Percentiles rank a stretch among this genome's conserved stretches.
These are phyloP conservation scores for Trypoxylus dichotomus DNA, from an alignment of 1,140 invertebrate species.

Conservation along the genomic window DNA sequence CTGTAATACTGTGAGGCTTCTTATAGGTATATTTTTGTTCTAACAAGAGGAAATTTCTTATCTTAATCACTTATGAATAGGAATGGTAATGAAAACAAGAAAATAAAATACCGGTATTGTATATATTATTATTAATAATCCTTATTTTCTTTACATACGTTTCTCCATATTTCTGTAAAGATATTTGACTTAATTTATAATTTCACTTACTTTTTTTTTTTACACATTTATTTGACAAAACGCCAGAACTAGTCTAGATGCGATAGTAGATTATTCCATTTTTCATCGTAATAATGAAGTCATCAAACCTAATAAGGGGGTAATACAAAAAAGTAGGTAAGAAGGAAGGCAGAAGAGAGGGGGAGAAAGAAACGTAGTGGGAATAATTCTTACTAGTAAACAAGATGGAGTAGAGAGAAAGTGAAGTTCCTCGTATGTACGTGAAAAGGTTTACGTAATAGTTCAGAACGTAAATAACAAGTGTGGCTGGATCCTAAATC, in stretches of 20 bases:
- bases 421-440: not conserved
- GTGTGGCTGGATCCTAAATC: slow-evolving; percentile 9
- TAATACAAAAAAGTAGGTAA: not conserved
- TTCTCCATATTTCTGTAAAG: not conserved
- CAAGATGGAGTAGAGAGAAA: not conserved
- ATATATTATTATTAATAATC: slow-evolving; percentile 14
- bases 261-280: slow-evolving; percentile 1
- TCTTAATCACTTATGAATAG: not conserved
- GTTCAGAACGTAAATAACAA: not conserved
- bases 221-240: slow-evolving; percentile 16
- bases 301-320: not conserved
- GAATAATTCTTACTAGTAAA: not conserved
- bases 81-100: slow-evolving; percentile 2
- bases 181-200: slow-evolving; percentile 23
- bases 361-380: not conserved
- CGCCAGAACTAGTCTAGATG: slow-evolving; percentile 22
- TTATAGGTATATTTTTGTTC: not conserved
- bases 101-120: slow-evolving; percentile 4
- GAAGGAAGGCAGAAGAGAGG: not conserved
- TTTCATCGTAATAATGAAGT: not conserved
- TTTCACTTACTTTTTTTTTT: slow-evolving; percentile 8
- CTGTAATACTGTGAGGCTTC: too few relatives aligned
- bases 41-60: not conserved
- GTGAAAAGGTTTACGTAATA: slow-evolving; percentile 5
- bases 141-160: slow-evolving; percentile 11